Evolutionary conservation across 2,888 invertebrate species (phyloP).

Genomic region (Melitaea athalia): DNA sequence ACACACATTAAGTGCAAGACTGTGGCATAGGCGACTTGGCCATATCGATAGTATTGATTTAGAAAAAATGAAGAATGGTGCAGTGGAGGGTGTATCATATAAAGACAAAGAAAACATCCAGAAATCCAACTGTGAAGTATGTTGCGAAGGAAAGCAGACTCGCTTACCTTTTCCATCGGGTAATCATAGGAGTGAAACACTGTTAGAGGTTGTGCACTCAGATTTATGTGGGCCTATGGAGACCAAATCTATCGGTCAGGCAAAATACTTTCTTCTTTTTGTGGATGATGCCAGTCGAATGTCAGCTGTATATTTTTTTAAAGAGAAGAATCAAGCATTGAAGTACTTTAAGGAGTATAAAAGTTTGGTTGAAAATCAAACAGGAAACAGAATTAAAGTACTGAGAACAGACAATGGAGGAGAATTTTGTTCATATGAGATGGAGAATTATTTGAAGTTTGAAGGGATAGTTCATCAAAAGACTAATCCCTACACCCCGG

Average conservation of each 20-base stretch:
- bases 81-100: not conserved
- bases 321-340: slow-evolving; percentile 15
- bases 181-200: not conserved
- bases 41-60: slow-evolving; percentile 11
- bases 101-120: not conserved
- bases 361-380: slow-evolving; percentile 3
- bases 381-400: slow-evolving; percentile 15
- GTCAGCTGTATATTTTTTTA: slow-evolving; percentile 39
- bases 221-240: too few relatives aligned
- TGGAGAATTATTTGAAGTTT: slow-evolving; percentile 28
- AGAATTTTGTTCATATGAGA: slow-evolving; percentile 23
- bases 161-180: not conserved
- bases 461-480: slow-evolving; percentile 39
- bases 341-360: not conserved
- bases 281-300: too few relatives aligned
- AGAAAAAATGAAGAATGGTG: slow-evolving; percentile 7
- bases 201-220: slow-evolving; percentile 6
- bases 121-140: slow-evolving; percentile 1
- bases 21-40: slow-evolving; percentile 5
- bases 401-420: slow-evolving; percentile 28
- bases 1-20: not conserved
- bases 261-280: too few relatives aligned
- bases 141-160: slow-evolving; percentile 10
- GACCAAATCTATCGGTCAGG: too few relatives aligned
- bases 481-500: slow-evolving; percentile 38